Evolutionary conservation across 2,888 invertebrate genomes (phyloP), one percentile per base, ranked within the genome.

Genomic region (Drosophila subsilvestris): DNA sequence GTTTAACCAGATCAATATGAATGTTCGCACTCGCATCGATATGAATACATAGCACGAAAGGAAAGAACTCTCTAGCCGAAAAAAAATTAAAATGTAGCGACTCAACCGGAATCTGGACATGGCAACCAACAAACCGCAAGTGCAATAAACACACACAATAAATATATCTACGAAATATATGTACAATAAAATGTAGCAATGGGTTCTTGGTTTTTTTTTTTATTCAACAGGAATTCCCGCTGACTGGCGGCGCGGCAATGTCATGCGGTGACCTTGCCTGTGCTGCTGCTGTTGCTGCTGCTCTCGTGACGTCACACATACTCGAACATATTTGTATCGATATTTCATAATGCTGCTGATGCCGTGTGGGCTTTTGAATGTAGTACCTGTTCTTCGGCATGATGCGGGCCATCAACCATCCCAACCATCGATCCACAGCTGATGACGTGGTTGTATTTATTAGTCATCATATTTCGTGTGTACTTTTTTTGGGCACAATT

Each of bases 151-250:
- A 22, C 29, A 74, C 50, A 66, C 17, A 44, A 65, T 63, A 63
- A 17, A 65, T 2, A 43, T 44, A 54, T 14, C 6, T 22, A 12
- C 17, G 9, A 22, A n/a, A 29, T 20, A 8, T 20, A 54, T 14
- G 69, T 69, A 45, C 42, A n/a, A 66, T 65, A 37, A 65, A 49
- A 50, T 65, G 44, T 45, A n/a, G 37, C 37, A 37, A 37, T 37
- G 14, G 37, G n/a, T 37, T 37, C 37, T 37, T 37, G 22, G 49
- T 66, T 20, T 68, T 43, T 57, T 56, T 44, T 45, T 74, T 78
- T 75, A 68, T 73, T 72, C 70, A 71, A 79, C 68, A 77, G 82
- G 83, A 82, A 87, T 87, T 87, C 87, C 86, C 88, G 70, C 60
- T 62, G 73, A 73, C 45, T 70, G 67, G 59, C 82, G 67, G 61